A percentile compares a stretch with the other conserved stretches of the same genome.
Evolutionary conservation across 2,888 invertebrate species (phyloP).

Genomic region (Drosophila setosimentum): DNA sequence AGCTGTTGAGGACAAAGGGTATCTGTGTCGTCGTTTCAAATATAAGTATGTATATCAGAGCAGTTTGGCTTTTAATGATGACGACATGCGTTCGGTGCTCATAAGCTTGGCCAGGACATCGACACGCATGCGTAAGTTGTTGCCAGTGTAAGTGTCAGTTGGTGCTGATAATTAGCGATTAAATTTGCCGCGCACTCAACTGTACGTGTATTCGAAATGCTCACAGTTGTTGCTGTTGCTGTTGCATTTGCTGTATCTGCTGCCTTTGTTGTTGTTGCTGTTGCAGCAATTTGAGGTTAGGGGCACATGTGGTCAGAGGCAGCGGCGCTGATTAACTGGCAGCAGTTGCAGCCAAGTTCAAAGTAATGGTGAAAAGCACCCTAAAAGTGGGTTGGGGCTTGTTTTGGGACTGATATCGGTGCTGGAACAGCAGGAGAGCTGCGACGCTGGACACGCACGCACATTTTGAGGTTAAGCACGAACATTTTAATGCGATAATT

Average conservation of each 20-base stretch:
- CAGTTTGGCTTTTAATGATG: conserved; percentile 46
- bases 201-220: conserved; percentile 50
- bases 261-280: neutral
- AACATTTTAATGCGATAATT: conserved; percentile 85
- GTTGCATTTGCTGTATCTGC: conserved; percentile 1
- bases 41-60: neutral
- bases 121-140: conserved; percentile 82
- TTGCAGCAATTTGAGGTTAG: conserved; percentile 48
- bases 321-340: conserved; percentile 77
- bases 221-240: conserved; percentile 10
- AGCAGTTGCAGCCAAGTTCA: conserved; percentile 69
- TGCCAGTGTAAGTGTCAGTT: conserved; percentile 81
- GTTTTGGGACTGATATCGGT: conserved; percentile 10
- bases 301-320: conserved; percentile 49
- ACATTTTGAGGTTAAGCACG: conserved; percentile 84
- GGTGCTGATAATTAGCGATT: conserved; percentile 80
- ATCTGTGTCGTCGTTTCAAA: conserved; percentile 25
- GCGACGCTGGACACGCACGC: conserved; percentile 59
- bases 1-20: conserved; percentile 33
- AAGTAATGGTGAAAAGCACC: conserved; percentile 50
- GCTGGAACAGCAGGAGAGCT: conserved; percentile 51
- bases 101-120: conserved; percentile 61
- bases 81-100: conserved; percentile 64
- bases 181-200: conserved; percentile 66
- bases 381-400: conserved; percentile 17